Evolutionary conservation across 2,888 invertebrate species (phyloP).

Genomic region (Polydrusus tereticollis): DNA sequence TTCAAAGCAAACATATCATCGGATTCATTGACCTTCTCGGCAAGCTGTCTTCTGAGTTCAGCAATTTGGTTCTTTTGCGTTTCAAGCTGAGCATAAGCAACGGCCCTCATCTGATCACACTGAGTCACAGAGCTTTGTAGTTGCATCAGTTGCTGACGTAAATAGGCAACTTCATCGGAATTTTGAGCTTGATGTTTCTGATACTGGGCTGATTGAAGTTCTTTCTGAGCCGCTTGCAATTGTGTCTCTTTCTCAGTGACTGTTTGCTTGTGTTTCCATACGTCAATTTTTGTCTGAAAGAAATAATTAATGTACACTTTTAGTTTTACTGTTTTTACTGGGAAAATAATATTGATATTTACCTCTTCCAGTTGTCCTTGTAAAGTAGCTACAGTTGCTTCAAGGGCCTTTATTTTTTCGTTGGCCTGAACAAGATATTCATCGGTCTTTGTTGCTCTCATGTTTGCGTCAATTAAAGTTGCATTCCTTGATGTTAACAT

Average conservation of each 20-base stretch:
- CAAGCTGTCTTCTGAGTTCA: slow-evolving; percentile 32
- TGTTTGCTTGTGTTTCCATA: slow-evolving; percentile 31
- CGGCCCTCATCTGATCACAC: slow-evolving; percentile 62
- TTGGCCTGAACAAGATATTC: background rate
- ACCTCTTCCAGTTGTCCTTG: slow-evolving; percentile 23
- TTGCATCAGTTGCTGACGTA: slow-evolving; percentile 63
- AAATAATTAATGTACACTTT: background rate
- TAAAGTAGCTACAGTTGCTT: background rate
- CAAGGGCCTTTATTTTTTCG: background rate
- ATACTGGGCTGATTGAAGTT: background rate
- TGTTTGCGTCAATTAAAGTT: background rate
- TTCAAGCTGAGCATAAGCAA: slow-evolving; percentile 60
- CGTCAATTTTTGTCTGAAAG: slow-evolving; percentile 31
- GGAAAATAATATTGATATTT: background rate
- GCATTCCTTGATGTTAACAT: slow-evolving; percentile 15
- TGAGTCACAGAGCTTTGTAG: slow-evolving; percentile 70
- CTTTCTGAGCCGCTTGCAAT: background rate
- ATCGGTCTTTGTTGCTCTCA: background rate
- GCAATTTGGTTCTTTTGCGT: slow-evolving; percentile 36
- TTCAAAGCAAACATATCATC: slow-evolving; percentile 54
- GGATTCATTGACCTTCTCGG: slow-evolving; percentile 1
- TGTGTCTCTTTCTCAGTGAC: background rate
- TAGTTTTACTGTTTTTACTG: too few relatives aligned
- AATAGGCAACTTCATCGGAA: slow-evolving; percentile 8
- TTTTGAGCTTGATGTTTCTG: background rate